Evolutionary conservation across 2,888 invertebrate species (phyloP).

Genomic region (Cacoxenus indagator): DNA sequence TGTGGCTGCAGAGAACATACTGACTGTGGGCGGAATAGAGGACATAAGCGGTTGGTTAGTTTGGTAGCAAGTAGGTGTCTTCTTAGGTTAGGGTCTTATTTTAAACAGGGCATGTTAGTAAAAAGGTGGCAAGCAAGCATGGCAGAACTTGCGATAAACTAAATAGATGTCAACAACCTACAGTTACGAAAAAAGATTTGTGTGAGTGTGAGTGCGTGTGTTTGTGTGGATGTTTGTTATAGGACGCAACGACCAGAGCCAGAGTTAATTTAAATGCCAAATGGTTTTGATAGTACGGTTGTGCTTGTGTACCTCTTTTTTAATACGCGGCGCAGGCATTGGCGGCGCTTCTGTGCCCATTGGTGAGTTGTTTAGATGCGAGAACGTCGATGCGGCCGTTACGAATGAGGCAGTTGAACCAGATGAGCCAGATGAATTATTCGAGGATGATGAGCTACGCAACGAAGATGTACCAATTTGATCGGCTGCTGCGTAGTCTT

Average conservation of each 20-base stretch:
- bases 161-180: no score
- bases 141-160: no score
- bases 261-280: no score
- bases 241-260: no score
- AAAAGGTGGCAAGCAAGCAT: background rate
- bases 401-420: slow-evolving; percentile 60
- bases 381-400: slow-evolving; percentile 59
- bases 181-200: no score
- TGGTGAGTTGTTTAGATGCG: slow-evolving; percentile 53
- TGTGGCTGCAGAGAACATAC: slow-evolving; percentile 54
- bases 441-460: slow-evolving; percentile 54
- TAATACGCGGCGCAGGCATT: slow-evolving; percentile 66
- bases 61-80: slow-evolving; percentile 18
- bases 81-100: no score
- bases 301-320: slow-evolving; percentile 67
- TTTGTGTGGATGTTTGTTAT: no score
- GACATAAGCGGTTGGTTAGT: slow-evolving; percentile 6
- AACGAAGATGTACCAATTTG: slow-evolving; percentile 34
- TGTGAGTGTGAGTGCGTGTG: no score
- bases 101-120: no score
- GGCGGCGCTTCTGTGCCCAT: slow-evolving; percentile 44
- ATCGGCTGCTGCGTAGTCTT: slow-evolving; percentile 44
- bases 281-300: background rate
- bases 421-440: slow-evolving; percentile 49
- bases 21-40: slow-evolving; percentile 42